Conservation (phyloP, 2,888 invertebrate genomes). For the Eupithecia subfuscata region DNA sequence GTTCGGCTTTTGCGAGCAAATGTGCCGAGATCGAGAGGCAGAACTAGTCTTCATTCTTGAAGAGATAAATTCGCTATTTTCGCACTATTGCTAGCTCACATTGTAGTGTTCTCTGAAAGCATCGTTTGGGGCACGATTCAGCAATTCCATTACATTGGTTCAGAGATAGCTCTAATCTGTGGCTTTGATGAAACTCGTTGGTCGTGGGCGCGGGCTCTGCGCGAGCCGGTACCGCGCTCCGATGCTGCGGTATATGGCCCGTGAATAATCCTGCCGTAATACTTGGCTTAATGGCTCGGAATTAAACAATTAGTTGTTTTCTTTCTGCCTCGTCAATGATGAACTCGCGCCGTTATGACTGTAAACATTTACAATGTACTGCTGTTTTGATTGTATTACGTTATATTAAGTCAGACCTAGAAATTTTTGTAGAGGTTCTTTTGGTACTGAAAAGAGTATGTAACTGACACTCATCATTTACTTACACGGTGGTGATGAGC, state of each 20-base stretch:
- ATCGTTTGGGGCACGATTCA: slow-evolving; percentile 26
- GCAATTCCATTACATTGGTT: slow-evolving; percentile 37
- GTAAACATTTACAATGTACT: slow-evolving; percentile 42
- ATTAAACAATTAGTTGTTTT: slow-evolving; percentile 83
- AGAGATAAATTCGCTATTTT: not conserved
- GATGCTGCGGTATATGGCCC: slow-evolving; percentile 79
- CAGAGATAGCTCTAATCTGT: slow-evolving; percentile 42
- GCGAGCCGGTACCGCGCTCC: slow-evolving; percentile 60
- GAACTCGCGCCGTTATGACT: slow-evolving; percentile 57
- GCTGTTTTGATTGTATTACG: not conserved
- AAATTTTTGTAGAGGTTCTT: not conserved
- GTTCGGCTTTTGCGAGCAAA: not conserved
- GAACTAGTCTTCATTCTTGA: not conserved
- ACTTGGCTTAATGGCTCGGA: slow-evolving; percentile 81
- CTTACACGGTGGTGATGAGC: not conserved
- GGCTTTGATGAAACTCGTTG: slow-evolving; percentile 46
- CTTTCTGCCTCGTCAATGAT: slow-evolving; percentile 78
- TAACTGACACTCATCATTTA: not conserved
- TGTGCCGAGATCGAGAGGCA: not conserved
- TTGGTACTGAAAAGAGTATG: not conserved
- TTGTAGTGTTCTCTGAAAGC: slow-evolving; percentile 15
- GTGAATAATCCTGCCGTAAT: slow-evolving; percentile 82
- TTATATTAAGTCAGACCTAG: not conserved
- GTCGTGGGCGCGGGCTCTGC: slow-evolving; percentile 46
- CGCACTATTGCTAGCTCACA: not conserved